Base-by-base conservation (phyloP, 2,888 invertebrate species). In the Anthophora plumipes region DNA sequence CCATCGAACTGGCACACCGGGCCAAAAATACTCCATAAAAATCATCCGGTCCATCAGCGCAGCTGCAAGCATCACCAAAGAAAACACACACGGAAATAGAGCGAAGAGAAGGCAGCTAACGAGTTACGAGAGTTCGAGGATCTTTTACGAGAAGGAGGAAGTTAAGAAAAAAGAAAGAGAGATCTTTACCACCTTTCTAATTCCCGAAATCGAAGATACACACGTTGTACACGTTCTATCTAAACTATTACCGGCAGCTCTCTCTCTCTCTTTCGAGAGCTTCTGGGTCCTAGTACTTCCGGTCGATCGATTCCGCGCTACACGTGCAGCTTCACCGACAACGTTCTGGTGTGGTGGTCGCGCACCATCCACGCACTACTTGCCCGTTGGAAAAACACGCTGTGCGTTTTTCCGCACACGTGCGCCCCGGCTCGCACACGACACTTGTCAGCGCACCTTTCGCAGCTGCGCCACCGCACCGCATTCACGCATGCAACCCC, bases 231-330 rank as follows among this genome's bases (percentile, higher is more conserved):
- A 50, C 59, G 66, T 37, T 54, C 64, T 41, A 25, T 20, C 50
- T 61, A 25, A 41, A 77, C 31, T 52, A 48, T 7, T 39, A 43
- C n/a, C 25, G n/a, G 41, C 37, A 14, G 7, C 9, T 8, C 25
- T 17, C 14, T n/a, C 22, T 22, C 50, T 22, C 41, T 22, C 52
- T 31, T n/a, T n/a, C n/a, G 41, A 14, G 25, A 57, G 73, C 17
- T 39, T 25, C 14, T 12, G 52, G 57, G 61, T 68, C 68, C 60
- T 31, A 31, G 73, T 81, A 82, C 77, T 87, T 87, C 87, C 85
- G 87, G 85, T 39, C 74, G 77, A 87, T 87, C 87, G 87, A 87
- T 86, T 79, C 76, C 76, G 11, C 46, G 54, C 72, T 83, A 74
- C 86, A 86, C 86, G 86, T 86, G 86, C 79, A 71, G 76, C 77